Base-by-base conservation (phyloP, 2,888 invertebrate species). In the Cremastinae sp. region DNA sequence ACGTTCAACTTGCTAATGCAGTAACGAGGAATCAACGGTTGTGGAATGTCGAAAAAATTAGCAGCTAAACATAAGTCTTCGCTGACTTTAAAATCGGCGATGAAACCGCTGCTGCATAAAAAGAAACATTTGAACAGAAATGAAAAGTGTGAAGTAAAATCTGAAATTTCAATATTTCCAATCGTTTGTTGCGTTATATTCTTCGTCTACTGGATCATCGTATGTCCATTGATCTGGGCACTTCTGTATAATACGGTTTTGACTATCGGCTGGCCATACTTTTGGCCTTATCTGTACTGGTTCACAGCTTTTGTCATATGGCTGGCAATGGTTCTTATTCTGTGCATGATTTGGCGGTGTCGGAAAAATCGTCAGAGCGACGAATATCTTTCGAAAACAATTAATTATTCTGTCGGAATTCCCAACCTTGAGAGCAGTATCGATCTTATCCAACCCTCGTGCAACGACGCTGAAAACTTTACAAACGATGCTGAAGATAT, bases 191-290 rank as follows among this genome's bases (percentile, higher is more conserved):
- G 68, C 62, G 43, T 74, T 4, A 69, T 82, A 80, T 79, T 89
- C 85, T 12, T 89, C 16, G 49, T 86, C 22, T 89, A 88, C 74
- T 90, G 90, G 90, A 82, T 90, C 10, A 76, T 90, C 39, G 28
- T 87, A 8, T 84, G 86, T 55, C 90, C 90, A 0, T 65, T 90
- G 20, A 61, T 87, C n/a, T 89, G 84, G 80, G 79, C 81, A 1
- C 39, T 81, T 20, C 66, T 83, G 0, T 74, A 78, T 47, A 70
- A n/a, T 68, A 0, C 1, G 12, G 3, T 69, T 66, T 22, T 51
- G n/a, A n/a, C 66, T 2, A 45, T 55, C 3, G 28, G 69, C 18
- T 78, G 81, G 83, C 72, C 81, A 0, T 10, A 59, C 1, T 68
- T 45, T 12, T 85, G 79, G 82, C 74, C 72, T 0, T 76, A 74